phyloP scores from a whole-genome alignment of 1,140 invertebrate species.

The Dinoponera quadriceps region DNA sequence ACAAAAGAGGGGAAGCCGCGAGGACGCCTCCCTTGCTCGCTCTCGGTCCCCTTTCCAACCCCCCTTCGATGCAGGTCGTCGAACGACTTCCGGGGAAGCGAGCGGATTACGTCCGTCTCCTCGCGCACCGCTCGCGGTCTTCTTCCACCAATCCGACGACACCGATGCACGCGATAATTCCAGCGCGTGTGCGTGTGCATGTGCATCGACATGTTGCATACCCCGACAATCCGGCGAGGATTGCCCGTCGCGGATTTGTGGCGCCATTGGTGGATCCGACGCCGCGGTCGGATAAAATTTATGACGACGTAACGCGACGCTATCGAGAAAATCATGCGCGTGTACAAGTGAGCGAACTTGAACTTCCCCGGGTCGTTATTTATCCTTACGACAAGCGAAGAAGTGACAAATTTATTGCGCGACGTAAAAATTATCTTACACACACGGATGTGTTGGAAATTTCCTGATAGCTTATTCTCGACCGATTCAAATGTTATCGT shows the following conservation, averaged over 20 bases:
- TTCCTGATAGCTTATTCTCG: too few species aligned
- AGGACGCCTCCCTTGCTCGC: constrained; percentile 31
- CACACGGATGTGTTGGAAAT: too few species aligned
- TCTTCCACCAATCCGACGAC: constrained; percentile 41
- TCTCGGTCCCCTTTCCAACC: not conserved
- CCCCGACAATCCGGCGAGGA: not conserved
- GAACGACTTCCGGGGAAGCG: constrained; percentile 45
- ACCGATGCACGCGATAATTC: constrained; percentile 41
- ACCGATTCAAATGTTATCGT: too few species aligned
- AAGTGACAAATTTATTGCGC: too few species aligned
- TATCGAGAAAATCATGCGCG: too few species aligned
- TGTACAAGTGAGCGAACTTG: too few species aligned
- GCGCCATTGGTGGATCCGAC: not conserved
- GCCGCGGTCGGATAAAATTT: not conserved
- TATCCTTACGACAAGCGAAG: too few species aligned
- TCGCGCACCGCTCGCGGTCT: not conserved
- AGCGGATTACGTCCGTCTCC: constrained; percentile 38
- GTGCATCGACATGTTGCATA: constrained; percentile 13
- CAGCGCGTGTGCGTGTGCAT: constrained; percentile 16
- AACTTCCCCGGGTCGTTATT: too few species aligned
- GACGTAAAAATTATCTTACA: too few species aligned
- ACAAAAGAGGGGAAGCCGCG: constrained; percentile 56
- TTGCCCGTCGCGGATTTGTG: not conserved
- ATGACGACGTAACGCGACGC: too few species aligned
- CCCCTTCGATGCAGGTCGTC: not conserved